Conservation (phyloP, 2,888 invertebrate species). For the Phengaris alcon region DNA sequence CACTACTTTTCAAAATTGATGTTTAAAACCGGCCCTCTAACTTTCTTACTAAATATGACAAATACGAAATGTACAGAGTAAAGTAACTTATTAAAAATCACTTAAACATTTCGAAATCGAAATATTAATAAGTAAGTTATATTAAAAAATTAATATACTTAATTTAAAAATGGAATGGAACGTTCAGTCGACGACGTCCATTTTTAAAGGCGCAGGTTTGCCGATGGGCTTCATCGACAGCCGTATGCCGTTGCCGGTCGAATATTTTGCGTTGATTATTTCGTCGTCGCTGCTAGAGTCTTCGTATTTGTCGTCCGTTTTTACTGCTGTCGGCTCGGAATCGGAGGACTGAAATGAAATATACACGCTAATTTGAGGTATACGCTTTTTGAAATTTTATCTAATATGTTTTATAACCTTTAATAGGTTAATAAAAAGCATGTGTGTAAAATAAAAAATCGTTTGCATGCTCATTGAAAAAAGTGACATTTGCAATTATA, state of each 20-base stretch:
- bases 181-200: conserved; percentile 68
- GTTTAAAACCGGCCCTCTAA: conserved; percentile 6
- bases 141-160: not conserved
- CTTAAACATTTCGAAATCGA: conserved; percentile 2
- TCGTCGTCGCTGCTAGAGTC: conserved; percentile 72
- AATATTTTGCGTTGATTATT: conserved; percentile 58
- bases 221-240: conserved; percentile 69
- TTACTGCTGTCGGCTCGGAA: conserved; percentile 49
- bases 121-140: conserved; percentile 4
- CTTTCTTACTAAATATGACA: not conserved
- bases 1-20: conserved; percentile 19
- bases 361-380: conserved; percentile 7
- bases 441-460: not conserved
- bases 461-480: not conserved
- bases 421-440: too few relatives aligned
- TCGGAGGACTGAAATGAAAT: conserved; percentile 58
- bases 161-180: conserved; percentile 32
- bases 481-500: too few relatives aligned
- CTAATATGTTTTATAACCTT: too few relatives aligned
- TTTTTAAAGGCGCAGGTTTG: conserved; percentile 62
- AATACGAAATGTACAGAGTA: not conserved
- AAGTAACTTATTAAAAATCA: not conserved
- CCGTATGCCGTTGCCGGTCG: conserved; percentile 54
- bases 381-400: not conserved
- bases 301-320: conserved; percentile 56